phyloP scores from a whole-genome alignment of 2,113 vertebrate species.

The Struthidea cinerea region DNA sequence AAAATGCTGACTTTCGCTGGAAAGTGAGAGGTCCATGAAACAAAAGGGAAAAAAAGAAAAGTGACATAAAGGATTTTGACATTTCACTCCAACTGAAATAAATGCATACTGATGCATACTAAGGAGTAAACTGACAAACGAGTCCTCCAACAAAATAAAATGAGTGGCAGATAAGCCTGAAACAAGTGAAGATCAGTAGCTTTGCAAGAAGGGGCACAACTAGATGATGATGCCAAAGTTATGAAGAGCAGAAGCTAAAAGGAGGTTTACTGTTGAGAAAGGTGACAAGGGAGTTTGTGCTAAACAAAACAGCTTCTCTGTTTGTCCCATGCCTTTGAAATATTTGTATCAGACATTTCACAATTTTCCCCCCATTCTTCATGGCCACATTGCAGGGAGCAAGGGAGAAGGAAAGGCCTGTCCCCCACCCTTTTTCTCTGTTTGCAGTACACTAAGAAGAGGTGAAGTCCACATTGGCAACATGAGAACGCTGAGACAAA shows the following conservation, averaged over 20 bases:
- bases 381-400: background rate
- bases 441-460: background rate
- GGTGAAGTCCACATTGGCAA: background rate
- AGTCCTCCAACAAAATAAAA: background rate
- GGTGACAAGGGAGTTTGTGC: background rate
- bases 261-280: background rate
- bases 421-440: background rate
- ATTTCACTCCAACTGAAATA: background rate
- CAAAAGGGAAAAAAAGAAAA: background rate
- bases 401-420: background rate
- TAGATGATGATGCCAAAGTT: background rate
- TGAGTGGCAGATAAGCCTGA: background rate
- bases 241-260: background rate
- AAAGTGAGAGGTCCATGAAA: background rate
- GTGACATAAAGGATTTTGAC: background rate
- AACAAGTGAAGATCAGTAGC: background rate
- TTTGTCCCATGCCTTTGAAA: background rate
- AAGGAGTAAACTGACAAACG: accelerated
- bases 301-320: background rate
- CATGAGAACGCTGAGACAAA: background rate
- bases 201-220: background rate
- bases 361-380: background rate
- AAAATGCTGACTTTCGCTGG: background rate
- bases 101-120: background rate
- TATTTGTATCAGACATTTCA: background rate